Percentiles rank a stretch among this genome's conserved stretches.
These are phyloP conservation scores for Zosterops pallidus DNA, from an alignment of 2,113 vertebrate species.

Conservation along the genomic window DNA sequence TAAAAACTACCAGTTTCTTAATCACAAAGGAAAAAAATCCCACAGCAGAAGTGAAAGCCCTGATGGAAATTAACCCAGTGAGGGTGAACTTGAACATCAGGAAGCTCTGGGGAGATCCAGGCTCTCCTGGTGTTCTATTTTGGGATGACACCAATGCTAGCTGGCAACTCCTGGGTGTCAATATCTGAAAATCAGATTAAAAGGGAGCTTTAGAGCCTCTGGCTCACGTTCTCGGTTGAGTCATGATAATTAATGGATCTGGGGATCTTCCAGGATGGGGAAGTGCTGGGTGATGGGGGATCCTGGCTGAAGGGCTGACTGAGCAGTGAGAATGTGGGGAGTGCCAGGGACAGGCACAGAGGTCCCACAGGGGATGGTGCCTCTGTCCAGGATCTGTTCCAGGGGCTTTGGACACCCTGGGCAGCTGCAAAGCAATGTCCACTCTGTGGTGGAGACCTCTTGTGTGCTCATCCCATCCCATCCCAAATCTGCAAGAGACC, in stretches of 20 bases:
- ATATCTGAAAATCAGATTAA: background rate
- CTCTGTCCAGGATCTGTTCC: background rate
- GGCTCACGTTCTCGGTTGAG: background rate
- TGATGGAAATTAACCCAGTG: background rate
- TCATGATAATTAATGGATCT: background rate
- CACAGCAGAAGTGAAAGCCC: conserved; percentile 15
- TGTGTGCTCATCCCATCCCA: background rate
- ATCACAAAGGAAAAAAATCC: background rate
- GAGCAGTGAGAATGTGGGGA: background rate
- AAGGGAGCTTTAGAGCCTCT: background rate
- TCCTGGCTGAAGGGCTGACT: background rate
- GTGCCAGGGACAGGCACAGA: background rate
- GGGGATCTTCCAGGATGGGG: background rate
- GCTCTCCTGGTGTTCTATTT: background rate
- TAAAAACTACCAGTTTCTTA: background rate
- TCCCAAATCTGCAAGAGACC: background rate
- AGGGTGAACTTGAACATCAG: background rate
- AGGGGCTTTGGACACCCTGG: rapidly evolving
- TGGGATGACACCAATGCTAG: background rate
- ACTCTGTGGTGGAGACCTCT: too few species aligned
- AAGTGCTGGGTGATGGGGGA: background rate
- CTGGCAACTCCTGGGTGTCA: background rate
- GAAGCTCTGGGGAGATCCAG: background rate
- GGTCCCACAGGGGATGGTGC: too few species aligned
- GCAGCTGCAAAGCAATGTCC: background rate